These are phyloP conservation scores for Pocillopora meandrina DNA, from an alignment of 92 coral and sea anemone genomes.

Conservation along the genomic window DNA sequence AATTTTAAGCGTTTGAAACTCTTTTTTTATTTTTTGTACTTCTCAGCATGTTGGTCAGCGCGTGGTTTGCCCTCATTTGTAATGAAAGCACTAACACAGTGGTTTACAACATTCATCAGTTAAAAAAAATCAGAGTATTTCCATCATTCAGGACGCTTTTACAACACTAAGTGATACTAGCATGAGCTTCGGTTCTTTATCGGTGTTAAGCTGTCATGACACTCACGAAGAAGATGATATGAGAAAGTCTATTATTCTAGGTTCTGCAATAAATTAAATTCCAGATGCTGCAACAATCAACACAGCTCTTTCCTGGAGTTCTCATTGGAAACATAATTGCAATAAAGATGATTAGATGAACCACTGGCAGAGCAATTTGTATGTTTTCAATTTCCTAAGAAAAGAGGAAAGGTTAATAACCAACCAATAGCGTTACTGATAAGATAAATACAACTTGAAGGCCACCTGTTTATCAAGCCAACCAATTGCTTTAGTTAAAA, in stretches of 20 bases:
- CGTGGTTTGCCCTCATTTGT: background rate
- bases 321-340: background rate
- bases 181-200: background rate
- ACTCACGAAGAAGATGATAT: background rate
- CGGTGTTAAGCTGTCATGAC: background rate
- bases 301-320: background rate
- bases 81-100: background rate
- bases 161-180: background rate
- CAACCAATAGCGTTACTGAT: slow-evolving; percentile 19
- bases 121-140: background rate
- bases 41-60: slow-evolving; percentile 17
- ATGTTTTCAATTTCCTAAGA: slow-evolving; percentile 9
- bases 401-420: background rate
- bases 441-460: background rate
- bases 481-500: slow-evolving; percentile 23
- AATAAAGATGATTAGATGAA: background rate
- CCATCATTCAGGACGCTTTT: background rate
- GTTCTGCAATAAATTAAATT: background rate
- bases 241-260: background rate
- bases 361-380: background rate
- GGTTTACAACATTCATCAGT: background rate
- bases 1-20: background rate
- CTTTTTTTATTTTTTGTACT: background rate
- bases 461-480: slow-evolving; percentile 24
- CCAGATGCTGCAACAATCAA: background rate